Base-by-base conservation (phyloP, 1,140 invertebrate genomes). In the Neodiprion lecontei region DNA sequence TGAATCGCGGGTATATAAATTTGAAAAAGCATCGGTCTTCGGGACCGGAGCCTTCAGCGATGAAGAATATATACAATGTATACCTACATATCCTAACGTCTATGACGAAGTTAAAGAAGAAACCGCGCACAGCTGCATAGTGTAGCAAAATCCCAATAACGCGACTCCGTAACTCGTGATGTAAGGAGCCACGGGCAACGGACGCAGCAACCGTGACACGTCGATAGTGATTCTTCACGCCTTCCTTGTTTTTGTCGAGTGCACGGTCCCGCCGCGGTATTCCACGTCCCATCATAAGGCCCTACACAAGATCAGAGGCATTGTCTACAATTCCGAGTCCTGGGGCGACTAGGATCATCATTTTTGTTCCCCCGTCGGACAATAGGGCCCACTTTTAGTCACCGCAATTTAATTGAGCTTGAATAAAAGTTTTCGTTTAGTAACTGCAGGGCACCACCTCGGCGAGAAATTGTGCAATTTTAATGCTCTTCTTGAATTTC, bases 181-280 rank as follows among this genome's bases (percentile, higher is more conserved):
- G 53, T 61, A 61, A 61, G 53, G n/a, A 17, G 53, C 53, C 11
- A 61, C 53, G 53, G 53, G 53, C 53, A 61, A 12, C 53, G 53
- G 53, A 61, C 11, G 53, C 53, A 61, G 53, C 53, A 17, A 61
- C 53, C 53, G 53, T 61, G 53, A 61, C 53, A 61, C 53, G 53
- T 61, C 53, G 53, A 61, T 61, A 61, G n/a, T 61, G 53, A 61
- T 61, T 61, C 53, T 61, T 61, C 53, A 61, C 53, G 53, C 53
- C 53, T 61, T 61, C 53, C 53, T 12, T 17, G 53, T 61, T 61
- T 61, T 61, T 61, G 5, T 11, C 53, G 53, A 61, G 5, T 61
- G n/a, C n/a, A 61, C 53, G 53, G n/a, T 61, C 11, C 28, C 53
- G 11, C 53, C 53, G 53, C 53, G n/a, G 11, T 61, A 61, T 61